Conservation (phyloP, 2,797 vertebrate genomes). For the Sternarchorhynchus goeldii region DNA sequence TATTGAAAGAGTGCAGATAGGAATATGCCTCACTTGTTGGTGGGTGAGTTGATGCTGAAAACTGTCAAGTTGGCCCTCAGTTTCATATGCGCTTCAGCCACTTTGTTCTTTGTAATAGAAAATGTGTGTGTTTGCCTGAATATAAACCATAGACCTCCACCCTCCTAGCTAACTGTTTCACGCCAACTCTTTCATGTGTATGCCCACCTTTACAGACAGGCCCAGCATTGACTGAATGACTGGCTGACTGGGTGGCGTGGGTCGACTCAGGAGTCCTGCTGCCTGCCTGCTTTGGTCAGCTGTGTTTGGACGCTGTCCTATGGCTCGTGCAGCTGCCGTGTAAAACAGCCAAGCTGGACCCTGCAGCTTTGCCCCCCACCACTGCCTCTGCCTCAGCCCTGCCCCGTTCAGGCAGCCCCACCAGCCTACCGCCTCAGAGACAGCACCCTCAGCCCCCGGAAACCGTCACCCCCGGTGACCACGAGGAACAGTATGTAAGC, state of each 20-base stretch:
- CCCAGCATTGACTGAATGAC: constrained; percentile 21
- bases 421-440: constrained; percentile 62
- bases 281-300: constrained; percentile 24
- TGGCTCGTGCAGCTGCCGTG: constrained; percentile 82
- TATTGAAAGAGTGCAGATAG: too few species aligned
- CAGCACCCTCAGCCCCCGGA: constrained; percentile 64
- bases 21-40: neutral
- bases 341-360: constrained; percentile 98
- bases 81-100: neutral
- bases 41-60: neutral
- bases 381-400: constrained; percentile 78
- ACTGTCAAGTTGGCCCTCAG: neutral
- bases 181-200: constrained; percentile 39
- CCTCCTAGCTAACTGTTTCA: neutral
- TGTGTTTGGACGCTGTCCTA: constrained; percentile 67
- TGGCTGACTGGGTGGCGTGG: constrained; percentile 8
- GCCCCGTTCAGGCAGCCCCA: constrained; percentile 68
- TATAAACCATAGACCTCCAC: neutral
- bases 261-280: neutral
- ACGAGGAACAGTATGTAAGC: constrained; percentile 87
- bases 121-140: neutral
- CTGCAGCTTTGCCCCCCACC: constrained; percentile 81
- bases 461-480: constrained; percentile 67
- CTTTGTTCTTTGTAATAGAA: neutral
- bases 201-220: constrained; percentile 47